phyloP scores from a whole-genome alignment of 2,888 invertebrate species.

The Harpagoxenus sublaevis region DNA sequence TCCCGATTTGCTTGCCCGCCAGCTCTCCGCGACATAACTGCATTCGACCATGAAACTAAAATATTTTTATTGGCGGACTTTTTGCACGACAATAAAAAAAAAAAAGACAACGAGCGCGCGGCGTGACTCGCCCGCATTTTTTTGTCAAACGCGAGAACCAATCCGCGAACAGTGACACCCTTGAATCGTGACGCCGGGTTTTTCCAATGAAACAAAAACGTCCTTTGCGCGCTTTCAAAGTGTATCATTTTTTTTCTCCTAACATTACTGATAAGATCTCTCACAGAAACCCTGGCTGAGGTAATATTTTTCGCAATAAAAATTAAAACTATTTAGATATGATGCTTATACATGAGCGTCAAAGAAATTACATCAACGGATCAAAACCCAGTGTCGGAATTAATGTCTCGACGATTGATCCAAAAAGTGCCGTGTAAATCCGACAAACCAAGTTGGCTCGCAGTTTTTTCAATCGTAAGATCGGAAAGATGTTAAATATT shows the following conservation, averaged over 20 bases:
- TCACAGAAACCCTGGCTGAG: too few relatives aligned
- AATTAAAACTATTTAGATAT: too few relatives aligned
- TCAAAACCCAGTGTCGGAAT: too few relatives aligned
- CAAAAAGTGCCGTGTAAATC: too few relatives aligned
- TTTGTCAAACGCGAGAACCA: conserved; percentile 59
- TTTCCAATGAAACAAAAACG: conserved; percentile 7
- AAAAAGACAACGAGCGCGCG: conserved; percentile 61
- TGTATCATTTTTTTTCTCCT: not conserved
- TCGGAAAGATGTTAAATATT: too few relatives aligned
- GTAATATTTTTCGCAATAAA: too few relatives aligned
- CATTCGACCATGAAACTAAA: conserved; percentile 75
- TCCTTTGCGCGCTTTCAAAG: conserved; percentile 6
- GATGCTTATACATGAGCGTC: too few relatives aligned
- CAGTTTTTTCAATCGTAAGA: too few relatives aligned
- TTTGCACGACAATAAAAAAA: conserved; percentile 56
- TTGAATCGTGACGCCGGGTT: conserved; percentile 49
- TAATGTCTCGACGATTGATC: too few relatives aligned
- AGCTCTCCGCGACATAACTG: conserved; percentile 67
- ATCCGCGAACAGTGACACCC: conserved; percentile 61
- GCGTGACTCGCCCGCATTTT: conserved; percentile 63
- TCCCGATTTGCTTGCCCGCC: conserved; percentile 69
- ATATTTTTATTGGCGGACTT: conserved; percentile 67
- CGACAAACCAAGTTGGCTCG: too few relatives aligned
- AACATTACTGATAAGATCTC: not conserved
- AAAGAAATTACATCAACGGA: too few relatives aligned